Evolutionary conservation across 1,140 invertebrate genomes (phyloP), one percentile per base, ranked within the genome.

Genomic region (Drosophila lini): DNA sequence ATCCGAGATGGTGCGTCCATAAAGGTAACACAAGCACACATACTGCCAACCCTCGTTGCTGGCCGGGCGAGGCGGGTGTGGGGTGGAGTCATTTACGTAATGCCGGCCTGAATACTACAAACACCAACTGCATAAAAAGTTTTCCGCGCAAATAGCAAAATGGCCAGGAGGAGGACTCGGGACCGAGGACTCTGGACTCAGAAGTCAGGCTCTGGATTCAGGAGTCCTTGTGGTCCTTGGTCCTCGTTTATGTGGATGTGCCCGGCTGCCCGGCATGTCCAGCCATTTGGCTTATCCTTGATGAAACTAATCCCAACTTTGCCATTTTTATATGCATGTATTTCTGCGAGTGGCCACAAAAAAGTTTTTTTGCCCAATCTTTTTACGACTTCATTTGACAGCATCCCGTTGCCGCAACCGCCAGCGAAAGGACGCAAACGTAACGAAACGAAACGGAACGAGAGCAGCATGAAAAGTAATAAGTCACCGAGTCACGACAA

Each of bases 231-330:
- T 28, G 52, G 34, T 45, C 45, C 57, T 50, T 59, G 75, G 52
- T 28, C 25, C 62, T 74, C 47, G 78, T 85, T 84, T 84, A 84
- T 84, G 52, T 25, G 52, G 52, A 77, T 84, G 81, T 84, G 77
- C 48, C 38, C 74, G 61, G 56, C 61, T 65, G 55, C 34, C 42
- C 41, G 57, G 65, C 80, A 79, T 78, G 83, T 83, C 83, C 83
- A 88, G 80, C 83, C 78, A 89, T 85, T 90, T 85, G 86, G 85
- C 81, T 90, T 90, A 91, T 83, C 82, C 82, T 84, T 90, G 86
- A 90, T 88, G 82, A 90, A 90, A 90, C 88, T 90, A 90, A 90
- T 90, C 88, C 88, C 78, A 83, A 81, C 82, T 83, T 80, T 61
- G 80, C 71, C 82, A 90, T 88, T 90, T 90, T 90, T 88, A 90